Base-by-base conservation (phyloP, 2,797 vertebrate genomes). In the Xerus rutilus region DNA sequence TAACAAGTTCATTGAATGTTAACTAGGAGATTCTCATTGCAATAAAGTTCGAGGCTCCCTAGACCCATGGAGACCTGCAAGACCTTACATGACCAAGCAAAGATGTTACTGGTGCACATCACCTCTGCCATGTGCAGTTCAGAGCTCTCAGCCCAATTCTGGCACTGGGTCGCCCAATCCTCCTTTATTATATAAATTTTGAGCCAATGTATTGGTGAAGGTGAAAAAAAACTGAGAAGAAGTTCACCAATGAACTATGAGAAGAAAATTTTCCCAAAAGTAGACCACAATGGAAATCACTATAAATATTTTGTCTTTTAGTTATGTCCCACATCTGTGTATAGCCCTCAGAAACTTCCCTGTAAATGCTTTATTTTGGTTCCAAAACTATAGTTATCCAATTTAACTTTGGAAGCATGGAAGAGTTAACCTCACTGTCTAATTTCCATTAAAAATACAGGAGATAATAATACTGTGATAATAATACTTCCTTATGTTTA, bases 301-400 rank as follows among this genome's bases (percentile, higher is more conserved):
- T 30, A 5, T 18, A 17, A 69, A 86, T 9, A 45, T 30, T 23
- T 25, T 49, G 15, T 30, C 65, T 88, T 88, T 74, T 47, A 23
- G 28, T 11, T 78, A 79, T 52, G 73, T 39, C 18, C 67, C 62
- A 88, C 32, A 67, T 86, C 47, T 35, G 4, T 14, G 35, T 57
- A 20, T 15, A 18, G n/a, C 11, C 49, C 30, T 85, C 70, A 62
- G 45, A 81, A 49, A 84, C 39, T 45, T 78, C 76, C 77, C 76
- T 43, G 10, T 21, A 39, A 49, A 32, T 69, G 12, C 25, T 43
- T 45, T 18, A 3, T 81, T 81, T 95, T 30, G 21, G 20, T 65
- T 93, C 79, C 64, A 78, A 97, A 92, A 64, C 54, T 45, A n/a
- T 3, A 82, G 15, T 70, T 65, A 76, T 21, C 28, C 35, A 96